Evolutionary conservation across 2,113 vertebrate genomes (phyloP).

Genomic region (Trematomus loennbergii): DNA sequence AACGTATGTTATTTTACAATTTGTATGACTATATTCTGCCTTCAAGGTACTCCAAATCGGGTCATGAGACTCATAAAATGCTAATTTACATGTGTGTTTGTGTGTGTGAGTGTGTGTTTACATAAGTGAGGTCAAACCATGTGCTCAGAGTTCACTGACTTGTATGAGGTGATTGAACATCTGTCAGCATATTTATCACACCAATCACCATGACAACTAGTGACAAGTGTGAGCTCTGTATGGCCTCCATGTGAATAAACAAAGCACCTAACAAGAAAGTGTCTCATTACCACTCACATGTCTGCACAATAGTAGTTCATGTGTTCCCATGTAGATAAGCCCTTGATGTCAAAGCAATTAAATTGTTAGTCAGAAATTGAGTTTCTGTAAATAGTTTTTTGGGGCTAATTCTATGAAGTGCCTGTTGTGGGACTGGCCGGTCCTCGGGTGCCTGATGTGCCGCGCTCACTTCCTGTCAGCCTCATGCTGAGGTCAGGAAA

Average conservation of each 20-base stretch:
- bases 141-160: slow-evolving; percentile 66
- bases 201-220: slow-evolving; percentile 53
- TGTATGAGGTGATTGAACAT: slow-evolving; percentile 58
- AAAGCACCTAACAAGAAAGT: slow-evolving; percentile 42
- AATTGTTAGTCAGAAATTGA: slow-evolving; percentile 61
- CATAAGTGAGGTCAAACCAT: slow-evolving; percentile 66
- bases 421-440: slow-evolving; percentile 47
- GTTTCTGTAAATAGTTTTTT: slow-evolving; percentile 55
- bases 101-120: slow-evolving; percentile 58
- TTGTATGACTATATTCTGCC: slow-evolving; percentile 5
- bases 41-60: slow-evolving; percentile 35
- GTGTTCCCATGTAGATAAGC: slow-evolving; percentile 46
- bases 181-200: slow-evolving; percentile 66
- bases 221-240: slow-evolving; percentile 47
- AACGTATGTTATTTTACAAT: neutral
- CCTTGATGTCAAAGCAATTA: slow-evolving; percentile 22
- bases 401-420: slow-evolving; percentile 55
- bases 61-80: slow-evolving; percentile 62
- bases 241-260: slow-evolving; percentile 71
- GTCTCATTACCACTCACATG: slow-evolving; percentile 17
- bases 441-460: slow-evolving; percentile 60
- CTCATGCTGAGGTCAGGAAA: slow-evolving; percentile 72
- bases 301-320: neutral
- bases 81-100: slow-evolving; percentile 41
- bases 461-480: slow-evolving; percentile 58